Evolutionary conservation across 2,113 vertebrate species (phyloP).

Genomic region (Danio rerio): DNA sequence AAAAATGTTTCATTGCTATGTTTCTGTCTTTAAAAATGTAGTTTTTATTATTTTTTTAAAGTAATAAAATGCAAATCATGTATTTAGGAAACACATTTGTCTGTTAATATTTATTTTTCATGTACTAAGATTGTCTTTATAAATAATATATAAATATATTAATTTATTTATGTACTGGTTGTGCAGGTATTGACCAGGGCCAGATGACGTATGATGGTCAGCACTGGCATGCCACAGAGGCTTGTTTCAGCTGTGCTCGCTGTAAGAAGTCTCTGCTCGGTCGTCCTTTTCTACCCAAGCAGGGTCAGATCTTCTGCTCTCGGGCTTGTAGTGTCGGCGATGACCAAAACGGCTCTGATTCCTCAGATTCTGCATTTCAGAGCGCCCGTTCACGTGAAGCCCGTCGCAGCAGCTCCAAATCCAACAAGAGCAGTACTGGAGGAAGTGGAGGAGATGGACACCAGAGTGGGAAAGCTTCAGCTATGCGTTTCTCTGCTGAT

Average conservation of each 20-base stretch:
- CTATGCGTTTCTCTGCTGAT: conserved; percentile 85
- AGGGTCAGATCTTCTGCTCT: conserved; percentile 98
- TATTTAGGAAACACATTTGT: too few species aligned
- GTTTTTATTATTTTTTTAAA: too few species aligned
- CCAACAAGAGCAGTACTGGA: conserved; percentile 82
- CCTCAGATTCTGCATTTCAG: conserved; percentile 95
- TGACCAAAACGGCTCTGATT: conserved; percentile 92
- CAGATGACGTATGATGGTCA: conserved; percentile 99
- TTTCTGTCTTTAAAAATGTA: background rate
- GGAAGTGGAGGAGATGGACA: conserved; percentile 70
- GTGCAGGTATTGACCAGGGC: conserved; percentile 94
- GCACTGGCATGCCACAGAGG: conserved; percentile 97
- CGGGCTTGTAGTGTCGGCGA: conserved; percentile 91
- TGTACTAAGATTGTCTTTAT: too few species aligned
- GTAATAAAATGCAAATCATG: too few species aligned
- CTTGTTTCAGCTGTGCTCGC: conserved; percentile 95
- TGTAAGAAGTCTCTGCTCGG: conserved; percentile 96
- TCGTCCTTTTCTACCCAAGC: conserved; percentile 95
- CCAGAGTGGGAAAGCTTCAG: conserved; percentile 59
- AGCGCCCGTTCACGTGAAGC: conserved; percentile 92
- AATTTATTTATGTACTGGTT: background rate
- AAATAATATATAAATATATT: too few species aligned
- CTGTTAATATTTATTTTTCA: too few species aligned
- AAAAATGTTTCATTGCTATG: background rate
- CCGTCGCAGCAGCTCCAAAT: conserved; percentile 87